These are phyloP conservation scores for Cryptocheilus praepositus DNA, from an alignment of 2,888 invertebrate species.

Conservation along the genomic window DNA sequence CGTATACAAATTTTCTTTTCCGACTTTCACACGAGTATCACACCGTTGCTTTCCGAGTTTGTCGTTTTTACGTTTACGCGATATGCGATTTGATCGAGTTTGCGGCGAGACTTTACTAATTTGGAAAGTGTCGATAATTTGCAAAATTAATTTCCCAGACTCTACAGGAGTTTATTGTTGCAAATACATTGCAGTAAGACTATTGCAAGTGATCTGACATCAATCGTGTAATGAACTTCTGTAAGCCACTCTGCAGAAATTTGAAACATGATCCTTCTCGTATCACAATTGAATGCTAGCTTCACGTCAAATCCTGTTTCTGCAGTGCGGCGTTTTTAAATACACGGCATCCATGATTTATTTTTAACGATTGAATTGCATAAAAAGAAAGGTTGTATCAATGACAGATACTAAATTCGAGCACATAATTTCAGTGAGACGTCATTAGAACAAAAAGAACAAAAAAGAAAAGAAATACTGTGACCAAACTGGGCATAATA, in stretches of 20 bases:
- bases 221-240: conserved; percentile 26
- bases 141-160: too few species aligned
- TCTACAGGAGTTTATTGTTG: too few species aligned
- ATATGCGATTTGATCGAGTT: too few species aligned
- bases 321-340: conserved; percentile 44
- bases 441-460: conserved; percentile 30
- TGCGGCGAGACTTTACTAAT: too few species aligned
- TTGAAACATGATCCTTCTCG: neutral
- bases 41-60: too few species aligned
- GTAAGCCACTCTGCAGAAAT: conserved; percentile 61
- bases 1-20: too few species aligned
- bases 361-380: conserved; percentile 66
- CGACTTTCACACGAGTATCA: too few species aligned
- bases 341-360: conserved; percentile 23
- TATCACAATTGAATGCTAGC: neutral
- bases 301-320: conserved; percentile 31
- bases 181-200: neutral
- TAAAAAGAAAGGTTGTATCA: conserved; percentile 69
- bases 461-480: conserved; percentile 32
- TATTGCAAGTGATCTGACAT: conserved; percentile 5
- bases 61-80: too few species aligned
- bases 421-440: conserved; percentile 62
- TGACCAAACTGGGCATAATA: conserved; percentile 39
- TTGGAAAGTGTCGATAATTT: too few species aligned
- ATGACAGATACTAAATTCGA: conserved; percentile 72